Conservation (phyloP, 2,113 vertebrate genomes). For the Calypte anna region DNA sequence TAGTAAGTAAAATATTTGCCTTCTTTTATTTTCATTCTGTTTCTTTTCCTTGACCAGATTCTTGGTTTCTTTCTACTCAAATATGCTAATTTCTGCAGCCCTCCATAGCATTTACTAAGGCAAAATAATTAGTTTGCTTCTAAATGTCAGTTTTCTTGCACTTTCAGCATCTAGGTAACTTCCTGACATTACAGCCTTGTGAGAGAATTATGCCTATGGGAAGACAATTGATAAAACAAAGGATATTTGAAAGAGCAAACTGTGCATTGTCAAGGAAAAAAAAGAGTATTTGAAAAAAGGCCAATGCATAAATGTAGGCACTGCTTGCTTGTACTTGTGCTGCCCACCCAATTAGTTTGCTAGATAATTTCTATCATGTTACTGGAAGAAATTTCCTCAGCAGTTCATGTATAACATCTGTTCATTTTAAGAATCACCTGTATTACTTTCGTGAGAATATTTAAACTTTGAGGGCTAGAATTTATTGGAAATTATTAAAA, state of each 20-base stretch:
- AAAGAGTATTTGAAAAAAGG: not conserved
- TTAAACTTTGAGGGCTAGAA: not conserved
- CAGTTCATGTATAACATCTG: not conserved
- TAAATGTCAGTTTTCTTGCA: conserved; percentile 55
- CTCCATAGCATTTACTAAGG: not conserved
- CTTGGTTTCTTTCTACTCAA: not conserved
- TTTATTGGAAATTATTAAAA: not conserved
- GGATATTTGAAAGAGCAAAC: conserved; percentile 37
- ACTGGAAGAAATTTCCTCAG: not conserved
- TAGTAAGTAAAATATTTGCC: not conserved
- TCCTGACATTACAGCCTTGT: conserved; percentile 27
- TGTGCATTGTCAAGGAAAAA: not conserved
- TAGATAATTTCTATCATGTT: not conserved
- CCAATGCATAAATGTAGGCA: conserved; percentile 2
- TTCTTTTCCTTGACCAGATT: not conserved
- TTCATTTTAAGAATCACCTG: not conserved
- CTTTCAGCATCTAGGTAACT: conserved; percentile 23
- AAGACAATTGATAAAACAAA: conserved; percentile 15
- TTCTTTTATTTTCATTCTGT: not conserved
- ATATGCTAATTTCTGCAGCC: conserved; percentile 22
- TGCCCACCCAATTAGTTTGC: not conserved
- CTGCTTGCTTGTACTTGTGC: not conserved
- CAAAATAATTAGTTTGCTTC: conserved; percentile 29
- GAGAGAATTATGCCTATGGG: not conserved
- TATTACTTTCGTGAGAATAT: not conserved